Evolutionary conservation across 2,113 vertebrate genomes (phyloP), one percentile per base, ranked within the genome.

Genomic region (Colossoma macropomum): DNA sequence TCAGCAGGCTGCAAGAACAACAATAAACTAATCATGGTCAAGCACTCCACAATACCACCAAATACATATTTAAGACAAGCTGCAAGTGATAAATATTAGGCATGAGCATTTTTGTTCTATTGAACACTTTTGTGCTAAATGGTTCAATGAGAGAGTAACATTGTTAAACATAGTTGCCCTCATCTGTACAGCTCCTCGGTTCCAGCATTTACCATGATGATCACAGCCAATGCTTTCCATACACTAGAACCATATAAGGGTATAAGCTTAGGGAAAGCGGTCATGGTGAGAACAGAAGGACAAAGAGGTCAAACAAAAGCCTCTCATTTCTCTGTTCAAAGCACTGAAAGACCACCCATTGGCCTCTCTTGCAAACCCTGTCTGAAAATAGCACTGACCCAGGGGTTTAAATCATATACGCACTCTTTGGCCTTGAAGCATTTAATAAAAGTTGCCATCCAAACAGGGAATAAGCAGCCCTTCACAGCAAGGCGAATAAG

Each of bases 1-100:
- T 90, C 89, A 80, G 23, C 81, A 21, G 89, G 73, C 89, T 90
- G 84, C 4, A 72, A 63, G 17, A 83, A 79, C 23, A 82, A 65
- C 17, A 77, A 73, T 16, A 23, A 21, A 17, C 17, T 13, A 50
- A 54, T 19, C 6, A 54, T 10, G 11, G 7, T 10, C 4, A 1
- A 60, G 9, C 21, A 60, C 0, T 12, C 7, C n/a, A 25, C 11
- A 60, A 56, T 56, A 4, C 6, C 15, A 56, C 3, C 1, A 56
- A 56, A 21, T 10, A 77, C 3, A 4, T 48, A 56, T 27, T 76
- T 38, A 38, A 38, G 10, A 38, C 27, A 75, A 77, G 45, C 23
- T 16, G 15, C 50, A 52, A 27, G 4, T 34, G 4, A 34, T 10
- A 19, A 65, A 65, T 28, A 65, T 50, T 50, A 38, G 34, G 34